Conservation (phyloP, 1,140 invertebrate genomes). For the Meloidogyne exigua region DNA sequence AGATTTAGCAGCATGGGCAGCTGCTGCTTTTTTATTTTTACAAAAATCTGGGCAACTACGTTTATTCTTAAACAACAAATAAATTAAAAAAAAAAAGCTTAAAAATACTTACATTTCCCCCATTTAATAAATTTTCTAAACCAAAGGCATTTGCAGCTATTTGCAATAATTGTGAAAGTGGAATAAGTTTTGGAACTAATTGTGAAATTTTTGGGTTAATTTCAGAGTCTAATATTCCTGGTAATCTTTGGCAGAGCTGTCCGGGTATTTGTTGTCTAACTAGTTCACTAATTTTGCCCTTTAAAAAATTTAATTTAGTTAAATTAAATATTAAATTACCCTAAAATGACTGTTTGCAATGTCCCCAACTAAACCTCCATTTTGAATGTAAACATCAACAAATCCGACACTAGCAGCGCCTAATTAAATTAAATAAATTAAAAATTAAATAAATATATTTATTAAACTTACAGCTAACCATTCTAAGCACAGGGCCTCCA, state of each 20-base stretch:
- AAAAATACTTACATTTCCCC: neutral
- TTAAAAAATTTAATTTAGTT: constrained; percentile 15
- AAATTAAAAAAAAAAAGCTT: neutral
- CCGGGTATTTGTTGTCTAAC: constrained; percentile 49
- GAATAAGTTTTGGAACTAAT: constrained; percentile 52
- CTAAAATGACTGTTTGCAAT: constrained; percentile 61
- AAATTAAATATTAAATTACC: constrained; percentile 26
- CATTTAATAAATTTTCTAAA: constrained; percentile 37
- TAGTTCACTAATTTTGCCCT: constrained; percentile 53
- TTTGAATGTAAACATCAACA: constrained; percentile 61
- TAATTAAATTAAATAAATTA: neutral
- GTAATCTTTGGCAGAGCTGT: constrained; percentile 52
- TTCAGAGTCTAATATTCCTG: constrained; percentile 53
- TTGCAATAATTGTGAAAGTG: constrained; percentile 55
- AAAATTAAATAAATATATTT: neutral
- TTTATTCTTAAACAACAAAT: neutral
- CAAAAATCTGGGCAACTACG: constrained; percentile 36
- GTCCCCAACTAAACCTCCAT: constrained; percentile 61
- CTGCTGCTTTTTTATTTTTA: constrained; percentile 24
- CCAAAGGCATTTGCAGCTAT: constrained; percentile 41
- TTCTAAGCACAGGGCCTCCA: constrained; percentile 45
- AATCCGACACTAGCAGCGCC: constrained; percentile 49
- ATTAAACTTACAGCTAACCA: constrained; percentile 44
- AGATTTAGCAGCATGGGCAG: constrained; percentile 17
- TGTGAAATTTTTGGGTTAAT: constrained; percentile 54